Base-by-base conservation (phyloP, 2,113 vertebrate genomes). In the Colinus virginianus region DNA sequence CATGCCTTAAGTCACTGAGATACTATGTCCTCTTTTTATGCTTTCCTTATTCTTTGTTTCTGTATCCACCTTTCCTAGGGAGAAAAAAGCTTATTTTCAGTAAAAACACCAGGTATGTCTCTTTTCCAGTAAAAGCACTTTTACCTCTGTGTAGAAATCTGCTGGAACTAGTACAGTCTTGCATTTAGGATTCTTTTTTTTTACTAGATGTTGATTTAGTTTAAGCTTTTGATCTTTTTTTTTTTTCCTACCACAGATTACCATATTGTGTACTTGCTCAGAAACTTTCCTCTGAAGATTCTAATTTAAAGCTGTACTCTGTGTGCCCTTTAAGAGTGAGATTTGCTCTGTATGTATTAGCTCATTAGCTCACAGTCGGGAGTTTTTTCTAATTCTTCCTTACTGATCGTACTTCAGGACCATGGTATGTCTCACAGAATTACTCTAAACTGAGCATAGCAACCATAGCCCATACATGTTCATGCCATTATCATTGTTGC, bases 101-200 rank as follows among this genome's bases (percentile, higher is more conserved):
- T 13, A 38, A 86, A 67, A 19, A 0, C 0, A 1, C 71, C 66
- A 36, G 63, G n/a, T 71, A 84, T 84, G 87, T 88, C 26, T 90
- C 8, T 32, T 72, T 94, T 84, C 17, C 48, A 18, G 14, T 61
- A 64, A 26, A 40, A 43, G 4, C 40, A 90, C 0, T 0, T 36
- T 71, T 92, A 86, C 61, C 34, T 89, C 70, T 89, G 40, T 82
- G 89, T 78, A 95, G 78, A 87, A 95, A 90, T 76, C 80, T 93
- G 30, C 87, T 78, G 74, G 69, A 93, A 78, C 53, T 66, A 95
- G 94, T 84, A 66, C 36, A 69, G 17, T 72, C 69, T 87, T 90
- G 9, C 75, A 62, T 69, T 69, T 89, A 89, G 78, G 84, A 90
- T 40, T 40, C 36, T 40, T 89, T 94, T 89, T 94, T 92, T 68